Evolutionary conservation across 2,797 vertebrate species (phyloP), one percentile per base, ranked within the genome.

Genomic region (Sorex maritimensis): DNA sequence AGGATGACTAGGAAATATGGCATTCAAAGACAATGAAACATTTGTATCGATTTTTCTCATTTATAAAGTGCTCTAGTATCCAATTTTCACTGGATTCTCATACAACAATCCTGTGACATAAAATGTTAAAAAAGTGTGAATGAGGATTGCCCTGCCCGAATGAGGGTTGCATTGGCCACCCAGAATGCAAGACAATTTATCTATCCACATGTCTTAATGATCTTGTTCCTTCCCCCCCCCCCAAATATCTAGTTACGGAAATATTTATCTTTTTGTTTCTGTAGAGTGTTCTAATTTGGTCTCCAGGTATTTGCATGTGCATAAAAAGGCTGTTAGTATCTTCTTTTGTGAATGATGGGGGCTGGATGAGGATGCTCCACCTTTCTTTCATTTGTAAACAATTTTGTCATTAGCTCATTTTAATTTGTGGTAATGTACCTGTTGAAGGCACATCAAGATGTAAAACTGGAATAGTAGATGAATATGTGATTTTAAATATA

Each of bases 291-390:
- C 21, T 63, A 85, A 5, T 28, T 83, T 0, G 73, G 72, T 88
- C 13, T 79, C 58, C 34, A 65, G 13, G 3, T 77, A 63, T 86
- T 75, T 30, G 8, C 1, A 38, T 80, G 80, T 81, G 26, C 69
- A 4, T 68, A n/a, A 49, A 6, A 74, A 74, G 38, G 55, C 38
- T 61, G 38, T 49, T 81, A 61, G 77, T 26, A 77, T 61, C 4
- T 52, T 52, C 46, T 89, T 88, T 74, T 52, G 69, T 73, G 58
- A 80, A 71, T 75, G 63, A 75, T 46, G 34, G 75, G 52, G 69
- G n/a, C 1, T 14, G 46, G 38, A 74, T 24, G 3, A 8, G 21
- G 17, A 52, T 2, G 4, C 13, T 75, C 26, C 2, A 1, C 4
- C 5, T 38, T 67, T 87, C 30, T 44, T 28, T 46, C 38, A 52